Evolutionary conservation across 1,140 invertebrate genomes (phyloP).

Genomic region (Microplitis mediator): DNA sequence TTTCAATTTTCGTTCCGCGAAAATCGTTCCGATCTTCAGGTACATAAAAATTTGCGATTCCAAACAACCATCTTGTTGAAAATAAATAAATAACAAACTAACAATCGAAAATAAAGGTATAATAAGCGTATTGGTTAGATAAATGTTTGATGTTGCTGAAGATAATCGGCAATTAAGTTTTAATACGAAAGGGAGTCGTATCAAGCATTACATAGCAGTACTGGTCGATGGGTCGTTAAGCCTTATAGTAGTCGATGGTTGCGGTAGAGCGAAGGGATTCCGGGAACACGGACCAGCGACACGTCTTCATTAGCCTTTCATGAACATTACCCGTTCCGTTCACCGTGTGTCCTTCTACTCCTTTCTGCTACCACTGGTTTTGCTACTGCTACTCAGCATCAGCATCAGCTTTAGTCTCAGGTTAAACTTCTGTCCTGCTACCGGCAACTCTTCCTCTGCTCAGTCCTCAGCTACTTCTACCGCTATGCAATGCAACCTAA

Average conservation of each 20-base stretch:
- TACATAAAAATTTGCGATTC: no score
- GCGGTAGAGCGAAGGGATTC: slow-evolving; percentile 42
- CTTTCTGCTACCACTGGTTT: background rate
- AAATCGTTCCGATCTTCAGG: no score
- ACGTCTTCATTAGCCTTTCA: slow-evolving; percentile 61
- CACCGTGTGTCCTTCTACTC: slow-evolving; percentile 2
- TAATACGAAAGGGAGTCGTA: slow-evolving; percentile 38
- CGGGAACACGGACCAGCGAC: slow-evolving; percentile 51
- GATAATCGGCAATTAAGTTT: slow-evolving; percentile 52
- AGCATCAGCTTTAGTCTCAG: background rate
- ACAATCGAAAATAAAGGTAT: no score
- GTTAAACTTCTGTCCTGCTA: background rate
- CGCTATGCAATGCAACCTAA: no score
- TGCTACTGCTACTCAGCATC: background rate
- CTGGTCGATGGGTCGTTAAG: slow-evolving; percentile 42
- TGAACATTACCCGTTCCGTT: slow-evolving; percentile 45
- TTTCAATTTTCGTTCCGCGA: no score
- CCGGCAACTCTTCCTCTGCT: no score
- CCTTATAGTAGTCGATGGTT: slow-evolving; percentile 30
- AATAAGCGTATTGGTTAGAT: slow-evolving; percentile 23
- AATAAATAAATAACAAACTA: no score
- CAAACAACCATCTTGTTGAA: no score
- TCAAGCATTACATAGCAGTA: background rate
- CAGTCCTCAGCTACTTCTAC: no score
- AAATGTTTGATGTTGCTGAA: slow-evolving; percentile 39